These are phyloP conservation scores for Xenus cinereus DNA, from an alignment of 2,113 vertebrate species.

Conservation along the genomic window DNA sequence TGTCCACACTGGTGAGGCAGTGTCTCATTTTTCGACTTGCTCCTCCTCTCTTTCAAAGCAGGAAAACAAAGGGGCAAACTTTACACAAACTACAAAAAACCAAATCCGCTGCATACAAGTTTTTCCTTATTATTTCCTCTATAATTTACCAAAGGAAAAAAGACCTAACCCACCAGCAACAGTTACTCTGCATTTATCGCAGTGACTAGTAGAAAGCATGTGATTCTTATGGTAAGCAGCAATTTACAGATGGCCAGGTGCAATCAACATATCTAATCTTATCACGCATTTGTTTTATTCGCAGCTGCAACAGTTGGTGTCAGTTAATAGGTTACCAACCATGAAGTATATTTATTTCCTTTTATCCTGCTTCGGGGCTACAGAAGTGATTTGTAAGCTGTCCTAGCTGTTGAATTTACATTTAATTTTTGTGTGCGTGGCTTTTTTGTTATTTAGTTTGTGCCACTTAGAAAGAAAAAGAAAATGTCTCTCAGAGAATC, in stretches of 20 bases:
- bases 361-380: slow-evolving; percentile 48
- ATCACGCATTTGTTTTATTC: slow-evolving; percentile 62
- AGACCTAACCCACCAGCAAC: background rate
- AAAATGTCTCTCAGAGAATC: background rate
- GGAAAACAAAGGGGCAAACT: background rate
- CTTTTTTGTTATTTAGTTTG: background rate
- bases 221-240: slow-evolving; percentile 57
- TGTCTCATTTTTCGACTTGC: background rate
- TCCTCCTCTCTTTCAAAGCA: background rate
- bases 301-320: slow-evolving; percentile 79
- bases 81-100: slow-evolving; percentile 5
- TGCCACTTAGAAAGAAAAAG: background rate
- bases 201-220: slow-evolving; percentile 29
- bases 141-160: slow-evolving; percentile 27
- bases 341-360: slow-evolving; percentile 66
- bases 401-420: slow-evolving; percentile 31
- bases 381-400: slow-evolving; percentile 47
- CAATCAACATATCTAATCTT: slow-evolving; percentile 76
- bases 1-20: background rate
- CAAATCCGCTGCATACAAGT: background rate
- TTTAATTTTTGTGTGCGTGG: background rate
- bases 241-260: slow-evolving; percentile 82
- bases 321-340: slow-evolving; percentile 75
- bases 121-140: slow-evolving; percentile 34
- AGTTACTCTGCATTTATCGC: slow-evolving; percentile 48